Evolutionary conservation across 2,888 invertebrate genomes (phyloP).

Genomic region (Syritta pipiens): DNA sequence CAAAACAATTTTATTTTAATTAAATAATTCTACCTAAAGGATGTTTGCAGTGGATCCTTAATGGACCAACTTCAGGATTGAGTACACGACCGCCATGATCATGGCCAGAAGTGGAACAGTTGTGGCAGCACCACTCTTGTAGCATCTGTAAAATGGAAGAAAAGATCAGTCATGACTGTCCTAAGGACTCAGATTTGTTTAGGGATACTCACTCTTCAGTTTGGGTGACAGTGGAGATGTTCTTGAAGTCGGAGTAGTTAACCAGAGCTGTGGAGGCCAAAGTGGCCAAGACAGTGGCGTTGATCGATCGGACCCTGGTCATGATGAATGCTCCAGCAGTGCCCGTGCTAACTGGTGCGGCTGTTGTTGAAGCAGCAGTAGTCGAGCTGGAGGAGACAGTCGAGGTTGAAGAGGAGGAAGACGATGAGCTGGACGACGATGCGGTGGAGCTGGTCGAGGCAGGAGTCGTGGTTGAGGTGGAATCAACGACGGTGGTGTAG

Average conservation of each 20-base stretch:
- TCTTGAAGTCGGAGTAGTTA: constrained; percentile 19
- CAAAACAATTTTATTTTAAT: constrained; percentile 25
- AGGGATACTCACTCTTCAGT: constrained; percentile 25
- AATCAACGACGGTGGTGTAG: constrained; percentile 56
- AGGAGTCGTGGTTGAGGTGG: neutral
- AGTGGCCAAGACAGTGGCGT: neutral
- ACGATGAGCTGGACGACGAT: neutral
- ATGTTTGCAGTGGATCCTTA: neutral
- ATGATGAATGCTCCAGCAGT: constrained; percentile 31
- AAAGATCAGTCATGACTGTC: too few relatives aligned
- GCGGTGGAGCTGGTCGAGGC: neutral
- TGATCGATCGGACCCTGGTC: constrained; percentile 1
- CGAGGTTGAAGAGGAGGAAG: neutral
- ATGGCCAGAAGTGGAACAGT: constrained; percentile 28
- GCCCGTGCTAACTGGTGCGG: neutral
- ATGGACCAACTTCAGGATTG: constrained; percentile 17
- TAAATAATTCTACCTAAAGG: constrained; percentile 35
- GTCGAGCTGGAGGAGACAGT: neutral
- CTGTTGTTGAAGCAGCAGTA: neutral
- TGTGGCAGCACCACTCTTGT: neutral
- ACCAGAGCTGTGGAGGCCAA: neutral
- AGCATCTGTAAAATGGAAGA: constrained; percentile 31
- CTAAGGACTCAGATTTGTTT: too few relatives aligned
- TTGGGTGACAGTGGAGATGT: constrained; percentile 21
- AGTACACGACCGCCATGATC: constrained; percentile 24